phyloP scores from a whole-genome alignment of 37 sponge, comb jelly and placozoan species.

The Amphimedon queenslandica region DNA sequence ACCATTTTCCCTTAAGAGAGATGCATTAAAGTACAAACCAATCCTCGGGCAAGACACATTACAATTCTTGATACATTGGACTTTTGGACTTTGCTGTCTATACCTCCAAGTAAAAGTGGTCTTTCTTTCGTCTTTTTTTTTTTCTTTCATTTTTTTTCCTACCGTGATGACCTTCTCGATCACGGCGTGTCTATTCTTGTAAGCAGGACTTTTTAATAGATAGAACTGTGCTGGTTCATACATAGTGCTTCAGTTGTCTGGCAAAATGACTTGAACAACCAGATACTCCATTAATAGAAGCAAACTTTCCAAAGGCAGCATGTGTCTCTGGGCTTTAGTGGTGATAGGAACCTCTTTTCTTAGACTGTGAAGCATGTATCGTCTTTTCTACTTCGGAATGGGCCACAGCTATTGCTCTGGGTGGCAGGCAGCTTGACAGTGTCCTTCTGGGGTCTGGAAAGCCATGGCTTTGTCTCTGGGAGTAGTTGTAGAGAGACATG shows the following conservation, averaged over 20 bases:
- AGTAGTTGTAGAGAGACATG: too few relatives aligned
- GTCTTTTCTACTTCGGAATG: background rate
- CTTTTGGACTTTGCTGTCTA: constrained; percentile 34
- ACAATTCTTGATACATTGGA: constrained; percentile 35
- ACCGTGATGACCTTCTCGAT: background rate
- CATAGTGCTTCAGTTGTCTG: background rate
- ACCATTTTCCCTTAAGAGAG: constrained; percentile 24
- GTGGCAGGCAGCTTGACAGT: background rate
- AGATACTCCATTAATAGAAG: background rate
- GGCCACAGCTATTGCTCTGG: background rate
- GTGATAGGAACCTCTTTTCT: background rate
- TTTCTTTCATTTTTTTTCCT: background rate
- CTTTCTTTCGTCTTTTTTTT: constrained; percentile 19
- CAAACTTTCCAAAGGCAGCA: background rate
- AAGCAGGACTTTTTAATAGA: background rate
- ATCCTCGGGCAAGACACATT: constrained; percentile 41
- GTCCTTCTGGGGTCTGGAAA: background rate
- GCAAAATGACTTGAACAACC: background rate
- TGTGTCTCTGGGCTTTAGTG: background rate
- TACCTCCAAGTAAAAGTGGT: constrained; percentile 31
- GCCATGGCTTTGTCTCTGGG: too few relatives aligned
- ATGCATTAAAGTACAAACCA: constrained; percentile 3
- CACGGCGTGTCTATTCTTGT: background rate
- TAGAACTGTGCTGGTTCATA: background rate
- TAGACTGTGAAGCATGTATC: background rate